Conservation (phyloP, 1,140 invertebrate species). For the Drosophila azteca region DNA sequence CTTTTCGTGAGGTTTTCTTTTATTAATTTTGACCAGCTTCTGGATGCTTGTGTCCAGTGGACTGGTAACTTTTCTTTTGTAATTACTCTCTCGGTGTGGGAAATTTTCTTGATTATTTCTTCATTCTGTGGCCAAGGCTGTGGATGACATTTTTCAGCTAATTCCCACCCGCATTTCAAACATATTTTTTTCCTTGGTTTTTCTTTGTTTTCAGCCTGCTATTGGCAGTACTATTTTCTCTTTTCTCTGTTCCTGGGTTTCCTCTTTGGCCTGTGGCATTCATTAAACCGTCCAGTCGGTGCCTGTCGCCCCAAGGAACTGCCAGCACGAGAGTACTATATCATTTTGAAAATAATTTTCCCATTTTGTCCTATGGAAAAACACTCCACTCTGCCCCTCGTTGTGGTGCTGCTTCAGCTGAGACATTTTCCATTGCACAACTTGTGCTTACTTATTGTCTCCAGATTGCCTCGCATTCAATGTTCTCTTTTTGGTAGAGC, state of each 20-base stretch:
- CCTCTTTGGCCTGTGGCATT: slow-evolving; percentile 34
- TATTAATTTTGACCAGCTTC: background rate
- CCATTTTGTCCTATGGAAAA: slow-evolving; percentile 24
- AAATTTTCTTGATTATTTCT: slow-evolving; percentile 19
- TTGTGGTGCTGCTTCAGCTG: slow-evolving; percentile 7
- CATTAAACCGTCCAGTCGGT: slow-evolving; percentile 26
- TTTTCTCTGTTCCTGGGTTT: slow-evolving; percentile 27
- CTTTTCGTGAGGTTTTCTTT: background rate
- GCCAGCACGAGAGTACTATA: slow-evolving; percentile 26
- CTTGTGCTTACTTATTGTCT: slow-evolving; percentile 66
- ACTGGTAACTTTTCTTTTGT: background rate
- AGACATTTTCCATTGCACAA: slow-evolving; percentile 64
- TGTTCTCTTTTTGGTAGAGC: slow-evolving; percentile 19
- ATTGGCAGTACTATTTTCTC: slow-evolving; percentile 55
- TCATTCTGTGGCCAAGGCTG: slow-evolving; percentile 5
- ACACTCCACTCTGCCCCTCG: slow-evolving; percentile 31
- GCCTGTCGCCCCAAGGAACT: slow-evolving; percentile 6
- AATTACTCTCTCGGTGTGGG: slow-evolving; percentile 20
- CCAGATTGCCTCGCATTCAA: slow-evolving; percentile 44
- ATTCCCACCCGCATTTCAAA: slow-evolving; percentile 52
- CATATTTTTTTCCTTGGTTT: slow-evolving; percentile 21
- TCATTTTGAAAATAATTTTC: slow-evolving; percentile 32
- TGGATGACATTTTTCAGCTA: slow-evolving; percentile 55
- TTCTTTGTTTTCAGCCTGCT: slow-evolving; percentile 31
- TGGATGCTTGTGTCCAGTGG: too few relatives aligned